Conservation (phyloP, 2,797 vertebrate species). For the Enteromius argenteus region DNA sequence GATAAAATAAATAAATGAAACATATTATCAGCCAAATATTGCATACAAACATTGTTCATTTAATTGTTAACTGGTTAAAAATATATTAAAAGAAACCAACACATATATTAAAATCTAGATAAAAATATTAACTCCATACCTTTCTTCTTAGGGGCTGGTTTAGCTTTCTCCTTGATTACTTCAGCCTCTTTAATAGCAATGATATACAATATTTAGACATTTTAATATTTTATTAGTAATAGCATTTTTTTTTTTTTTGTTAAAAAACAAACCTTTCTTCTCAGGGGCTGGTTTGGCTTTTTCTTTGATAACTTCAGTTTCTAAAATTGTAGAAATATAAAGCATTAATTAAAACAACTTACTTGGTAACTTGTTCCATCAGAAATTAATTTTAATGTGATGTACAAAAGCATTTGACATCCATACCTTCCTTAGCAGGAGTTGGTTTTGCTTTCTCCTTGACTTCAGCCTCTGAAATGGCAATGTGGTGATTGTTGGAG, state of each 20-base stretch:
- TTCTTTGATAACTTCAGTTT: conserved; percentile 21
- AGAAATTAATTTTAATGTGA: not conserved
- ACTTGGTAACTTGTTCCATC: not conserved
- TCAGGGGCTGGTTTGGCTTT: conserved; percentile 26
- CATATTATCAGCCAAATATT: no score
- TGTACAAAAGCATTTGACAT: not conserved
- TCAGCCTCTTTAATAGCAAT: conserved; percentile 20
- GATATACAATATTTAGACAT: not conserved
- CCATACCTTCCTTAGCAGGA: conserved; percentile 64
- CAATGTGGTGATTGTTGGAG: not conserved
- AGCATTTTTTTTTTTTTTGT: not conserved
- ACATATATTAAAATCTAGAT: no score
- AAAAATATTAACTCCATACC: conserved; percentile 38
- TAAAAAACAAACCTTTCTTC: conserved; percentile 18
- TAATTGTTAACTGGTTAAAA: no score
- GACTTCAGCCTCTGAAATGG: conserved; percentile 44
- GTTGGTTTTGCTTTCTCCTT: conserved; percentile 65
- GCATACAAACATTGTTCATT: no score
- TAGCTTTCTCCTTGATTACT: conserved; percentile 28
- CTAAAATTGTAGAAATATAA: conserved; percentile 19
- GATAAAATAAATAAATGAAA: no score
- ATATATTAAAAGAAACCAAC: no score
- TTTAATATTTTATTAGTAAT: not conserved
- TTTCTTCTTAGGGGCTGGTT: conserved; percentile 61
- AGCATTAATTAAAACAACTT: not conserved